Conservation (phyloP, 2,888 invertebrate species). For the Trachelus troglodyta region DNA sequence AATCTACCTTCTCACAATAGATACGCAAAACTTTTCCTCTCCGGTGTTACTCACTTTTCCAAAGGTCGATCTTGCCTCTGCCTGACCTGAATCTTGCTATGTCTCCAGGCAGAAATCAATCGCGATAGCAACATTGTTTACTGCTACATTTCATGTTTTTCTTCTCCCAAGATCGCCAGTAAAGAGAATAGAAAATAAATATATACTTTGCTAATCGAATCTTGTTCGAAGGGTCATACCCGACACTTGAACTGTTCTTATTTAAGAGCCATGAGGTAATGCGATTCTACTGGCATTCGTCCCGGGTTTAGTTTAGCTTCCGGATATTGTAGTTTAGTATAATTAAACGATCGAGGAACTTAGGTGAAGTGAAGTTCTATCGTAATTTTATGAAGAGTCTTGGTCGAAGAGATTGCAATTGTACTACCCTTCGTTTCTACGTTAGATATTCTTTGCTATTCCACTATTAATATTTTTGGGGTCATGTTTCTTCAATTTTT, state of each 20-base stretch:
- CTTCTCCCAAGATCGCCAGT: background rate
- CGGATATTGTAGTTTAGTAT: background rate
- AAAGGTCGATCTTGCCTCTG: background rate
- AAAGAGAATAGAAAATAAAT: background rate
- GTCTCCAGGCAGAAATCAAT: background rate
- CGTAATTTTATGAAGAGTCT: background rate
- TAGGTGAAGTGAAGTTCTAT: background rate
- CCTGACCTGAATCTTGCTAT: background rate
- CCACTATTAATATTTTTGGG: background rate
- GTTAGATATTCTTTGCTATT: background rate
- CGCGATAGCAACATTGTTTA: background rate
- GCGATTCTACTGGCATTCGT: background rate
- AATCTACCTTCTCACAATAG: background rate
- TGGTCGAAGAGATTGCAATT: background rate
- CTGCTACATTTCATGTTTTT: background rate
- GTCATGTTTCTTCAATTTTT: too few relatives aligned
- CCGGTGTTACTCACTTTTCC: background rate
- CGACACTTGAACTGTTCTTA: background rate
- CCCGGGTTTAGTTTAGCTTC: background rate
- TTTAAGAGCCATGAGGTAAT: background rate
- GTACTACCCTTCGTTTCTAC: background rate
- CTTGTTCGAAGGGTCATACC: background rate
- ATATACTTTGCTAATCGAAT: background rate
- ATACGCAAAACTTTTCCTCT: background rate
- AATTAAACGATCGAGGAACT: background rate